A percentile compares a stretch with the other conserved stretches of the same genome.
Evolutionary conservation across 1,140 invertebrate genomes (phyloP).

Genomic region (Trissolcus basalis): DNA sequence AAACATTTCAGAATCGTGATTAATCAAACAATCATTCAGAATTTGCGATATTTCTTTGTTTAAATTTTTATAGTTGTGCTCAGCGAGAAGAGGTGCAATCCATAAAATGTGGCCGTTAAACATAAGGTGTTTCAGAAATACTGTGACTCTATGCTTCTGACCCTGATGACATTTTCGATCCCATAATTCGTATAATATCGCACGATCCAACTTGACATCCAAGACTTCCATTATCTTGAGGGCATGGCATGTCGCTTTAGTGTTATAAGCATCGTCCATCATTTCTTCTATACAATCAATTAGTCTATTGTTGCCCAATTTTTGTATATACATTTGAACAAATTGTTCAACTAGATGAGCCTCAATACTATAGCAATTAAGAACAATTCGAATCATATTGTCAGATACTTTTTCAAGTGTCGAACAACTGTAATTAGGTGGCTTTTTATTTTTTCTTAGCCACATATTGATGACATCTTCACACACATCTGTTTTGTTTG

Average conservation of each 20-base stretch:
- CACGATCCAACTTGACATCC: conserved; percentile 51
- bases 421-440: conserved; percentile 40
- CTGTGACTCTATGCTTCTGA: no score
- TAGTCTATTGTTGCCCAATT: conserved; percentile 65
- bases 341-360: conserved; percentile 62
- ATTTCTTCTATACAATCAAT: conserved; percentile 56
- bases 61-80: no score
- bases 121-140: no score
- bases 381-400: conserved; percentile 65
- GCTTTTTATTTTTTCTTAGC: conserved; percentile 56
- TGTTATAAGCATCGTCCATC: conserved; percentile 56
- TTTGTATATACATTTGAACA: conserved; percentile 61
- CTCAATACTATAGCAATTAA: conserved; percentile 61
- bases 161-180: no score
- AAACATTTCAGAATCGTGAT: no score
- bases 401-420: conserved; percentile 65
- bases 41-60: no score
- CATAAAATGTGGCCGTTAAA: no score
- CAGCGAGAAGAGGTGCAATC: no score
- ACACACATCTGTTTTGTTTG: conserved; percentile 30
- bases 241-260: conserved; percentile 62
- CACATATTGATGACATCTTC: conserved; percentile 63
- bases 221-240: conserved; percentile 60
- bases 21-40: no score
- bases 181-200: no score